Evolutionary conservation across 2,888 invertebrate genomes (phyloP), one percentile per base, ranked within the genome.

Genomic region (Endotricha flammealis): DNA sequence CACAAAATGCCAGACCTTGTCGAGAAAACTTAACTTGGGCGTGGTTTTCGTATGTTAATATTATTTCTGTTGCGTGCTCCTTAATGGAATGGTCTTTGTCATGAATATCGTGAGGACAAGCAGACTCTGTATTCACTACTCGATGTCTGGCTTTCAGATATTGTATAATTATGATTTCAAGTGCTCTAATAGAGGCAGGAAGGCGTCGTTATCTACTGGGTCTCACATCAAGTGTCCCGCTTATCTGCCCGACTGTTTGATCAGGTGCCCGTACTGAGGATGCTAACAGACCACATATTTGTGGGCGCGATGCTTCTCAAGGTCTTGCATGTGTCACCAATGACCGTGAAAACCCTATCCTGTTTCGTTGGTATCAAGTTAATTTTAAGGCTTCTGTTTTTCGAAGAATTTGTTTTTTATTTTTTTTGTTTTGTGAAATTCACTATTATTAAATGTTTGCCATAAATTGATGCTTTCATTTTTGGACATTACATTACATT

Each of bases 241-340:
- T 81, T 85, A 83, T 85, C 85, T 68, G 55, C 66, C 71, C 75
- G 69, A 65, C 69, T 86, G 77, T 86, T 86, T 86, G 77, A 81
- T 82, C 85, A 85, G 86, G 85, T 86, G 86, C 67, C 63, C 54
- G 55, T 56, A 48, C 49, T 43, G 51, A 64, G 64, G 61, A 69
- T 64, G 63, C 68, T 62, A 66, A 72, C 57, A 61, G 66, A 60
- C 64, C 63, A 68, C 59, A 65, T 66, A 62, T 62, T 59, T 67
- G 55, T 48, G 44, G 48, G 46, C 50, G 45, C 56, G 51, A 47
- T 47, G 42, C 36, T 54, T 53, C 48, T 65, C 82, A 81, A 82
- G 82, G 80, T 66, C 72, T 60, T 44, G n/a, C 12, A 33, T 39
- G 46, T 54, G 57, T 59, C 50, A 49, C 54, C 46, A 39, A 61